Base-by-base conservation (phyloP, 2,888 invertebrate species). In the Cistogaster globosa region DNA sequence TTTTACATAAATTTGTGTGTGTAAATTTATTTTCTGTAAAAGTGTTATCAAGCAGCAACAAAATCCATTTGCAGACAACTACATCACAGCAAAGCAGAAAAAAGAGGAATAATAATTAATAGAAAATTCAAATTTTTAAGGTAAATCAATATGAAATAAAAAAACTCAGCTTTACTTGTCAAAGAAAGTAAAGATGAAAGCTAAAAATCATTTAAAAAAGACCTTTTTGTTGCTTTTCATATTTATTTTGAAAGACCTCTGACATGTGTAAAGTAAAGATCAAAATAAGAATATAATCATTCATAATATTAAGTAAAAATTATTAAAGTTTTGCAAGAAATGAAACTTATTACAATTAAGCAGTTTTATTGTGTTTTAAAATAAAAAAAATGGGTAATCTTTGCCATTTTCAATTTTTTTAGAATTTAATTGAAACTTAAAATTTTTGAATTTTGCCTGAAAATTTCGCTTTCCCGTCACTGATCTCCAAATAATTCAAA, bases 161-260 rank as follows among this genome's bases (percentile, higher is more conserved):
- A n/a, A 83, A 81, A 67, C 51, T 53, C 62, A 81, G 80, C 86
- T 86, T 84, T 85, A 83, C 67, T 75, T 81, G 71, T 83, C 83
- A 85, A 86, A 81, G 77, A 69, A 80, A 69, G 26, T 26, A 42
- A 42, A 62, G 55, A 57, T 26, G 14, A 55, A 26, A 60, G 5
- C 9, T 63, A 65, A 45, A 67, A 63, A 26, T 8, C 55, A 22
- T 45, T 75, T 65, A n/a, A 51, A 18, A n/a, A 18, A 18, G 26
- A 26, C 26, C 4, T 26, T 26, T 26, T 51, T n/a, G n/a, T 18
- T 18, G 16, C 12, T 18, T 45, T 45, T 45, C 4, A 45, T 7
- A 32, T 58, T 42, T 65, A 1, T 48, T 51, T 65, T 51, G 5
- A 9, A n/a, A 51, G 7, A 7, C 11, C 32, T 12, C 14, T 7